A percentile compares a stretch with the other conserved stretches of the same genome.
Conservation (phyloP, 2,113 vertebrate species). For the Coptodon rendalli region DNA sequence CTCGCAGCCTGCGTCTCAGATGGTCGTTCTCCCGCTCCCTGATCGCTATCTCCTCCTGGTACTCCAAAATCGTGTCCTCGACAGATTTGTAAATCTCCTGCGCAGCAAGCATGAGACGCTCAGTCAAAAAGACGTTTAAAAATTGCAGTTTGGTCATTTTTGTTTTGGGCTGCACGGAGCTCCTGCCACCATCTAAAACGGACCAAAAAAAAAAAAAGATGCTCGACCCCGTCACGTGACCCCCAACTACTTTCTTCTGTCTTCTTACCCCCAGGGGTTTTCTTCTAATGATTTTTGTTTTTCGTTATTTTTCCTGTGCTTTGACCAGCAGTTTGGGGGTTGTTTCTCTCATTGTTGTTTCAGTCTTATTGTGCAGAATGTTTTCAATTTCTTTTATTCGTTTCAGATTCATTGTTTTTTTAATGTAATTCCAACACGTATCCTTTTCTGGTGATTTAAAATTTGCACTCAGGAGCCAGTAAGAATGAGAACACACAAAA, state of each 20-base stretch:
- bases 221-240: conserved; percentile 61
- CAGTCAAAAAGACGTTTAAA: conserved; percentile 69
- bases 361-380: not conserved
- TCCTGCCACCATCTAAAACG: conserved; percentile 43
- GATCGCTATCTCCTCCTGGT: conserved; percentile 72
- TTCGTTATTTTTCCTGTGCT: not conserved
- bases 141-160: conserved; percentile 74
- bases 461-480: not conserved
- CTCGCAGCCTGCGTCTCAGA: conserved; percentile 66
- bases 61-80: conserved; percentile 71
- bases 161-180: not conserved
- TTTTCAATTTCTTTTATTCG: not conserved
- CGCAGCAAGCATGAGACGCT: conserved; percentile 72
- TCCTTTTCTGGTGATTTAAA: not conserved
- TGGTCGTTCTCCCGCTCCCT: conserved; percentile 73
- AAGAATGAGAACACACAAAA: not conserved
- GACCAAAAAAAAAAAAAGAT: conserved; percentile 59
- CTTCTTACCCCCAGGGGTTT: not conserved
- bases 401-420: not conserved
- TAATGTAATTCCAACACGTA: not conserved
- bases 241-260: conserved; percentile 2
- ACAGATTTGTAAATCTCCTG: conserved; percentile 76
- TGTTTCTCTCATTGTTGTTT: not conserved
- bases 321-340: not conserved
- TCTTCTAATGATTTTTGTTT: not conserved